phyloP scores from a whole-genome alignment of 2,888 invertebrate species.

The Seira ritae region DNA sequence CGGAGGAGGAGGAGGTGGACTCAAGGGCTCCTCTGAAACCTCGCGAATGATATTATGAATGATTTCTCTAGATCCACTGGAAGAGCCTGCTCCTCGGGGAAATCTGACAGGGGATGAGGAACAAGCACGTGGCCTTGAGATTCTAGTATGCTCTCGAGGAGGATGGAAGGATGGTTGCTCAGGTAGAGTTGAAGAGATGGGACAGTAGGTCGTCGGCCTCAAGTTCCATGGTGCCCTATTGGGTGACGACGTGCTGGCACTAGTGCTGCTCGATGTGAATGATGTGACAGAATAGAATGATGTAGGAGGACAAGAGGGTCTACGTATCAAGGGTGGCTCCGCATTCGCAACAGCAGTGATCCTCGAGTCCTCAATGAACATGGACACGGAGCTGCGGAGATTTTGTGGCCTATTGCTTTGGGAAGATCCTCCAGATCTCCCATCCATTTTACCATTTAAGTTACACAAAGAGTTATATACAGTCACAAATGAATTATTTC shows the following conservation, averaged over 20 bases:
- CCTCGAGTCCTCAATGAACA: conserved; percentile 71
- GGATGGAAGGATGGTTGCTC: background rate
- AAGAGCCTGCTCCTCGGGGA: background rate
- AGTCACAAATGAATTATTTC: background rate
- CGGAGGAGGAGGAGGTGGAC: conserved; percentile 11
- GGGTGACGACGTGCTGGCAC: background rate
- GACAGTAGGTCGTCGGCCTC: conserved; percentile 27
- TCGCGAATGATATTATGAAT: conserved; percentile 69
- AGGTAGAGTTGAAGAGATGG: conserved; percentile 18
- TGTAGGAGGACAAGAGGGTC: conserved; percentile 10
- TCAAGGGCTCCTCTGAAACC: conserved; percentile 23
- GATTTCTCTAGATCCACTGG: conserved; percentile 62
- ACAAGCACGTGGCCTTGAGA: conserved; percentile 14
- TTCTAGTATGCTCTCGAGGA: background rate
- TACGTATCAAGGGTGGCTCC: conserved; percentile 51
- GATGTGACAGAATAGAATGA: conserved; percentile 24
- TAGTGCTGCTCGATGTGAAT: background rate
- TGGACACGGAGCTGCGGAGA: conserved; percentile 68
- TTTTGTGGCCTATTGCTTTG: conserved; percentile 31
- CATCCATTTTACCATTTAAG: conserved; percentile 49
- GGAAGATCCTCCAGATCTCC: conserved; percentile 8
- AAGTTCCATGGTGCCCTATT: conserved; percentile 19
- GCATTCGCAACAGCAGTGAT: conserved; percentile 66
- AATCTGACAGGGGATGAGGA: conserved; percentile 42
- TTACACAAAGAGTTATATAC: too few relatives aligned